These are phyloP conservation scores for Myanophis thanlyinensis DNA, from an alignment of 2,113 vertebrate genomes.

Conservation along the genomic window DNA sequence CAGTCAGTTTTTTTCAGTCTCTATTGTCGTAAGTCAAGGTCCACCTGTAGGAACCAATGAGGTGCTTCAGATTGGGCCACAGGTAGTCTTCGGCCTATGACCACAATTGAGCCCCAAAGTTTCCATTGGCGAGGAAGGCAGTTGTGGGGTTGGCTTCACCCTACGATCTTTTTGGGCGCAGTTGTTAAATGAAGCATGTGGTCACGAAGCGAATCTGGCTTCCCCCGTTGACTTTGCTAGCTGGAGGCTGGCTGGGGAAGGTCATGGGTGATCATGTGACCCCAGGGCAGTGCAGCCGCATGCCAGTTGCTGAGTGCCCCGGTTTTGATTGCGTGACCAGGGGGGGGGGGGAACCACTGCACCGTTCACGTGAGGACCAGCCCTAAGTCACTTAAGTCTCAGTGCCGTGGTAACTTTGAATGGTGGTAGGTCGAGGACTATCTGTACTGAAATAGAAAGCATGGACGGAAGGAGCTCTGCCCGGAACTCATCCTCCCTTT, in stretches of 20 bases:
- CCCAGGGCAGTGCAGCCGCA: no score
- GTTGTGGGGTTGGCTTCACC: background rate
- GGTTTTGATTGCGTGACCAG: no score
- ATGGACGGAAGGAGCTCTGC: background rate
- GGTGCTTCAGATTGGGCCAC: background rate
- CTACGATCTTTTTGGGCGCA: background rate
- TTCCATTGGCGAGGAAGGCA: no score
- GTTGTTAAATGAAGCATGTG: background rate
- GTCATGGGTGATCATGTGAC: no score
- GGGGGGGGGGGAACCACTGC: no score
- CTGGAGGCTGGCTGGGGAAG: background rate
- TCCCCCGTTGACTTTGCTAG: background rate
- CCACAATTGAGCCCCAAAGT: background rate
- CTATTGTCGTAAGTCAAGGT: background rate
- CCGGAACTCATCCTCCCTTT: background rate
- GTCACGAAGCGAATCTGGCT: background rate
- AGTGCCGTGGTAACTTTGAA: background rate
- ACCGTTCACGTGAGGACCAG: background rate
- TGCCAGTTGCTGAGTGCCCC: background rate
- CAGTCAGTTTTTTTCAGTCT: background rate
- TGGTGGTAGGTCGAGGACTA: background rate
- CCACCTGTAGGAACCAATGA: background rate
- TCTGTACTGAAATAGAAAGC: background rate
- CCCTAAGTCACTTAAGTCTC: background rate
- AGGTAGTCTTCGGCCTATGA: no score